A percentile compares a stretch with the other conserved stretches of the same genome.
Conservation (phyloP, 2,113 vertebrate species). For the Coptodon bakossiorum region DNA sequence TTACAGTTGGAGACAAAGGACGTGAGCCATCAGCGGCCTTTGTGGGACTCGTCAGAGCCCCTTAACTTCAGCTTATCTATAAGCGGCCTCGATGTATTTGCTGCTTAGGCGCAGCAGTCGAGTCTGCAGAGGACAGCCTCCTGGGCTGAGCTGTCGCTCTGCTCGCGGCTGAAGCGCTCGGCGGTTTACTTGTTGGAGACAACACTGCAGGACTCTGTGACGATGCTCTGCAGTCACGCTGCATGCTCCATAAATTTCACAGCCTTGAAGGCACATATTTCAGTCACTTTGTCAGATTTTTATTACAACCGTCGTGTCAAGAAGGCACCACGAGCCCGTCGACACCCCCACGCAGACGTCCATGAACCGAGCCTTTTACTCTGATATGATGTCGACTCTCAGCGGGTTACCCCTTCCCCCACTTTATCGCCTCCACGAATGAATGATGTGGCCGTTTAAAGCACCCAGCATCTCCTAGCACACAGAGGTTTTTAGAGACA, state of each 20-base stretch:
- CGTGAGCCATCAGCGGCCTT: neutral
- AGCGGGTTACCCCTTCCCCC: neutral
- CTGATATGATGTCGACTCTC: neutral
- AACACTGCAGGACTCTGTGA: neutral
- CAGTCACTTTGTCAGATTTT: neutral
- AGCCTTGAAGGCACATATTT: neutral
- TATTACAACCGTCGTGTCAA: neutral
- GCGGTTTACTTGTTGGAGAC: neutral
- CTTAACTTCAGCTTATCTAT: neutral
- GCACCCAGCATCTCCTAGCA: neutral
- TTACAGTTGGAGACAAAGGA: neutral
- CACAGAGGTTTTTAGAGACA: constrained; percentile 9
- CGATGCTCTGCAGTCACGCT: neutral
- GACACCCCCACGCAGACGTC: neutral
- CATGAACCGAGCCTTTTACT: neutral
- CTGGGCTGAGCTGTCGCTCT: constrained; percentile 14
- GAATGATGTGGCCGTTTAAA: constrained; percentile 14
- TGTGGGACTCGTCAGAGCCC: neutral
- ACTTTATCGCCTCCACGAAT: neutral
- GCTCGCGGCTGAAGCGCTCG: neutral
- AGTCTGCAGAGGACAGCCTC: neutral
- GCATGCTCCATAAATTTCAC: neutral
- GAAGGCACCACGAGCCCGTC: neutral
- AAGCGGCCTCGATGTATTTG: neutral
- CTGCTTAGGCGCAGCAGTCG: neutral